A percentile compares a stretch with the other conserved stretches of the same genome.
phyloP scores from a whole-genome alignment of 2,113 vertebrate species.

The Butorides virescens region DNA sequence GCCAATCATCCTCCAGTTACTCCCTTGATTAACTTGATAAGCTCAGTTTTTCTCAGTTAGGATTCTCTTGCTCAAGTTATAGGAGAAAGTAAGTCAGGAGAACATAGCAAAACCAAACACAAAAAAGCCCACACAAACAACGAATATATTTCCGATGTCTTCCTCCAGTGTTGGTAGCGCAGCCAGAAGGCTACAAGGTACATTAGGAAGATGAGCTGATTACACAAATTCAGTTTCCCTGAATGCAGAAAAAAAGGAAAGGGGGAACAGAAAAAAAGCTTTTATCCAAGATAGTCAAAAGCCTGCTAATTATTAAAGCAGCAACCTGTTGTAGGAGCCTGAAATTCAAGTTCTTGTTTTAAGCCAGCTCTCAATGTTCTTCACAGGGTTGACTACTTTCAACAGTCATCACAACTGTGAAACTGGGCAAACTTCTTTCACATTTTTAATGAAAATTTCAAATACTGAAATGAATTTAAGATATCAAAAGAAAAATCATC shows the following conservation, averaged over 20 bases:
- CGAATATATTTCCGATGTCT: background rate
- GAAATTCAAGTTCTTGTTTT: background rate
- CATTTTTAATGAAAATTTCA: background rate
- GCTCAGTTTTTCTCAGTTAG: background rate
- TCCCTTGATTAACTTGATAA: background rate
- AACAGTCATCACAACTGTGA: background rate
- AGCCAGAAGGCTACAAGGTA: background rate
- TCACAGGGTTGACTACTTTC: background rate
- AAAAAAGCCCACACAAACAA: background rate
- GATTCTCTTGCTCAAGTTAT: background rate
- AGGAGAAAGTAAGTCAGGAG: background rate
- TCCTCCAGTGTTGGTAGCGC: background rate
- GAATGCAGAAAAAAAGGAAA: background rate
- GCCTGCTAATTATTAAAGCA: background rate
- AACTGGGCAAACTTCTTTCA: background rate
- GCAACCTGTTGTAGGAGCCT: background rate
- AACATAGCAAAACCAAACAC: background rate
- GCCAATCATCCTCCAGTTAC: background rate
- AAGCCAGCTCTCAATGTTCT: background rate
- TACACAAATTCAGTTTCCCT: background rate
- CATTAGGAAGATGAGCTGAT: background rate
- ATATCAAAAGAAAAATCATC: background rate
- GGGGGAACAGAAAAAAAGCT: background rate
- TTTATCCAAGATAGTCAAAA: background rate
- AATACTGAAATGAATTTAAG: background rate